Evolutionary conservation across 2,113 vertebrate genomes (phyloP).

Genomic region (Sclerurus mexicanus): DNA sequence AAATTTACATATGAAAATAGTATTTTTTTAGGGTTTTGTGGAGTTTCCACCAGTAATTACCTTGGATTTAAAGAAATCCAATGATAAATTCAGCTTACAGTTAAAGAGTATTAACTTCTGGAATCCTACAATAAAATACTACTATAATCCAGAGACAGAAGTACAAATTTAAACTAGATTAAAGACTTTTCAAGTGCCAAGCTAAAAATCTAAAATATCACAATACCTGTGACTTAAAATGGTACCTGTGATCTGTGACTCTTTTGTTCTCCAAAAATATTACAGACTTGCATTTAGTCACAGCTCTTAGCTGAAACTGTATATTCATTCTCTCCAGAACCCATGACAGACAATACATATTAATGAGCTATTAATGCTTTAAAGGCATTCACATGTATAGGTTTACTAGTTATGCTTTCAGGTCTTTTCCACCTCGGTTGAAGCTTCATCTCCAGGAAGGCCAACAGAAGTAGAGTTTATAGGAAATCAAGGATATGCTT

Average conservation of each 20-base stretch:
- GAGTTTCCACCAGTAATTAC: not conserved
- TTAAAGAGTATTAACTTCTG: not conserved
- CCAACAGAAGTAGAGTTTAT: not conserved
- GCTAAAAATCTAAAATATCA: not conserved
- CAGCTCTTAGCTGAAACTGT: not conserved
- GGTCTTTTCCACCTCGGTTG: not conserved
- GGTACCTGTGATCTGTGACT: not conserved
- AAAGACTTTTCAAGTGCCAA: not conserved
- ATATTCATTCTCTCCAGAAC: not conserved
- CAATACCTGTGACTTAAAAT: not conserved
- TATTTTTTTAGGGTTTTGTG: not conserved
- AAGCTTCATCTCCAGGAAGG: not conserved
- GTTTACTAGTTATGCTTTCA: not conserved
- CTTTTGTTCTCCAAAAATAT: not conserved
- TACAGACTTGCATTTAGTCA: not conserved
- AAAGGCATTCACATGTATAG: not conserved
- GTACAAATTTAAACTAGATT: not conserved
- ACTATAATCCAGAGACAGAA: not conserved
- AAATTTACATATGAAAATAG: not conserved
- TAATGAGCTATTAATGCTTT: not conserved
- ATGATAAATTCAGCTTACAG: not conserved
- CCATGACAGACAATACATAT: not conserved
- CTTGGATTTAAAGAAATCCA: not conserved
- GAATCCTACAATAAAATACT: not conserved
- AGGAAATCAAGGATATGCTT: not conserved